Evolutionary conservation across 2,888 invertebrate species (phyloP).

Genomic region (Phrixothrix hirtus): DNA sequence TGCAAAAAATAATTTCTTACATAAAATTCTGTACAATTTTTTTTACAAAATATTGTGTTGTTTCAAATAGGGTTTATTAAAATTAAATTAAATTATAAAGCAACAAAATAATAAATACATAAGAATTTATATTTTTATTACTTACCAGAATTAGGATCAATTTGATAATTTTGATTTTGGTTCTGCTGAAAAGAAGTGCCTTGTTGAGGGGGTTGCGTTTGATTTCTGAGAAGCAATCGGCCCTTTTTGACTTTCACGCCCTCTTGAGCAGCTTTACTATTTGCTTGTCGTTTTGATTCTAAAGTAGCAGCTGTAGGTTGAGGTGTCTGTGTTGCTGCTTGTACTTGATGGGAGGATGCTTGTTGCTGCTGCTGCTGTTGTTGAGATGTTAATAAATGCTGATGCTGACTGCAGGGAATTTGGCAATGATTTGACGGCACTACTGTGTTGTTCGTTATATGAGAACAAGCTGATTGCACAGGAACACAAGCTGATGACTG

Average conservation of each 20-base stretch:
- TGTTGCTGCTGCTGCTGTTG: constrained; percentile 45
- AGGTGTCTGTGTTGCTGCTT: constrained; percentile 68
- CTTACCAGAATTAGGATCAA: constrained; percentile 59
- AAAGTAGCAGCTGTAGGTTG: constrained; percentile 51
- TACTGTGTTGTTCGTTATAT: constrained; percentile 34
- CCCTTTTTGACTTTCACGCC: constrained; percentile 55
- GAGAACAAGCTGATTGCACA: constrained; percentile 43
- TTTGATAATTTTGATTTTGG: constrained; percentile 57
- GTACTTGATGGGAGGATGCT: constrained; percentile 58
- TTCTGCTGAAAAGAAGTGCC: constrained; percentile 55
- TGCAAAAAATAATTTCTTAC: too few relatives aligned
- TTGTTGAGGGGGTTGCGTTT: constrained; percentile 53
- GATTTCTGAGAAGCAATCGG: constrained; percentile 53
- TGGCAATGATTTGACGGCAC: constrained; percentile 44
- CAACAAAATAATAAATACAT: constrained; percentile 4
- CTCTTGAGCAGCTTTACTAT: constrained; percentile 40
- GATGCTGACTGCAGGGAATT: constrained; percentile 48
- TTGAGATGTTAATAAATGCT: constrained; percentile 38
- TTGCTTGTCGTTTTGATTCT: constrained; percentile 44
- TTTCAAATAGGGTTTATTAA: too few relatives aligned
- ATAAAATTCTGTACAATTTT: too few relatives aligned
- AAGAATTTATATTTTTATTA: too few relatives aligned
- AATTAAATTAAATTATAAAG: too few relatives aligned
- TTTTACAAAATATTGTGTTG: too few relatives aligned
- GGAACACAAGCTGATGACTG: constrained; percentile 38